Conservation (phyloP, 2,113 vertebrate species). For the Galemys pyrenaicus region DNA sequence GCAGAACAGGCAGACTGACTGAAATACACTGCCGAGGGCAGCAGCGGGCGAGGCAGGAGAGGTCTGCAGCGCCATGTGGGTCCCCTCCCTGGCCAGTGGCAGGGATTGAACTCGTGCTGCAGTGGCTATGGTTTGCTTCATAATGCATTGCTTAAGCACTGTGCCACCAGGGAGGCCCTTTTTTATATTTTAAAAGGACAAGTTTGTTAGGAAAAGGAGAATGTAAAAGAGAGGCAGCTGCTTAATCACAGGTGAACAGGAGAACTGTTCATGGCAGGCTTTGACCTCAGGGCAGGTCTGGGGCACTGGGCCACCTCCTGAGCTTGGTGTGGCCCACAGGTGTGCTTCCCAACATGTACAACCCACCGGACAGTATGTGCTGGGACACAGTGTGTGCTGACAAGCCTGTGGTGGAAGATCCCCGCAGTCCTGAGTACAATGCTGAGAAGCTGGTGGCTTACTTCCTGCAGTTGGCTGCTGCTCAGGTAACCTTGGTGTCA, state of each 20-base stretch:
- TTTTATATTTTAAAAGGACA: no score
- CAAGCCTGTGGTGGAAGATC: conserved; percentile 90
- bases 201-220: no score
- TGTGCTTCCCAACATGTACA: conserved; percentile 92
- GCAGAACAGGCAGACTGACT: no score
- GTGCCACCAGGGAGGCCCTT: no score
- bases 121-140: no score
- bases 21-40: no score
- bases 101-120: no score
- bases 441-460: conserved; percentile 84
- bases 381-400: conserved; percentile 93
- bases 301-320: neutral
- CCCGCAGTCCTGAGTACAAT: conserved; percentile 90
- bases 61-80: no score
- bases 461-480: conserved; percentile 84
- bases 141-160: no score
- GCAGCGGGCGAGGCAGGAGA: no score
- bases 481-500: conserved; percentile 84
- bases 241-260: neutral
- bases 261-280: neutral
- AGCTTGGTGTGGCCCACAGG: conserved; percentile 81
- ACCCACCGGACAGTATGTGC: conserved; percentile 90
- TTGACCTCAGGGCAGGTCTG: neutral
- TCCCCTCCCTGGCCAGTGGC: no score
- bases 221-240: no score